phyloP scores from a whole-genome alignment of 2,888 invertebrate genomes.

The Smittia aterrima region DNA sequence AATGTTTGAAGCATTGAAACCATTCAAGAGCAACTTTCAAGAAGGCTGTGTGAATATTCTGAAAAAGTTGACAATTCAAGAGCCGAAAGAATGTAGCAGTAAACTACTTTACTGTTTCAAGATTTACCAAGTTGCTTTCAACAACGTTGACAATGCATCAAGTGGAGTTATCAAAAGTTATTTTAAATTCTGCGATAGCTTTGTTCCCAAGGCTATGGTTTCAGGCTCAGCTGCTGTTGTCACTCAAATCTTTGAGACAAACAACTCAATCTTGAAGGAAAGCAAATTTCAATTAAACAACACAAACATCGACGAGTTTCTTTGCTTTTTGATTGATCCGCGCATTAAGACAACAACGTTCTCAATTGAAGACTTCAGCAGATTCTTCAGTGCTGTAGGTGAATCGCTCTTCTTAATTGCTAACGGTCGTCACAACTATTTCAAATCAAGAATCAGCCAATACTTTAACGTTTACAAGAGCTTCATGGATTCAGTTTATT shows the following conservation, averaged over 20 bases:
- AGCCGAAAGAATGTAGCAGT: neutral
- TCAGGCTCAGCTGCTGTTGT: neutral
- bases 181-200: neutral
- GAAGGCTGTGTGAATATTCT: neutral
- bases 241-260: neutral
- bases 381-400: slow-evolving; percentile 22
- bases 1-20: neutral
- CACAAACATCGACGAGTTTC: slow-evolving; percentile 17
- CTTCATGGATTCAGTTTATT: slow-evolving; percentile 30
- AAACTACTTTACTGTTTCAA: slow-evolving; percentile 24
- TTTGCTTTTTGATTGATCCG: slow-evolving; percentile 4
- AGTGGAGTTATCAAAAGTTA: neutral
- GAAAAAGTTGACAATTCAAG: neutral
- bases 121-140: slow-evolving; percentile 21
- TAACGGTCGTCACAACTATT: slow-evolving; percentile 14
- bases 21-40: slow-evolving; percentile 9
- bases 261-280: slow-evolving; percentile 3
- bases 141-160: neutral
- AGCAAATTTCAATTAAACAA: neutral
- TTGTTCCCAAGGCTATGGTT: neutral
- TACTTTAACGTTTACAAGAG: slow-evolving; percentile 22
- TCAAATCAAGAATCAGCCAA: slow-evolving; percentile 28
- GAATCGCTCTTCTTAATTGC: slow-evolving; percentile 21
- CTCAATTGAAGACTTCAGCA: slow-evolving; percentile 6
- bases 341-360: neutral